A percentile compares a stretch with the other conserved stretches of the same genome.
Conservation (phyloP, 2,113 vertebrate genomes). For the Crotalus horridus region DNA sequence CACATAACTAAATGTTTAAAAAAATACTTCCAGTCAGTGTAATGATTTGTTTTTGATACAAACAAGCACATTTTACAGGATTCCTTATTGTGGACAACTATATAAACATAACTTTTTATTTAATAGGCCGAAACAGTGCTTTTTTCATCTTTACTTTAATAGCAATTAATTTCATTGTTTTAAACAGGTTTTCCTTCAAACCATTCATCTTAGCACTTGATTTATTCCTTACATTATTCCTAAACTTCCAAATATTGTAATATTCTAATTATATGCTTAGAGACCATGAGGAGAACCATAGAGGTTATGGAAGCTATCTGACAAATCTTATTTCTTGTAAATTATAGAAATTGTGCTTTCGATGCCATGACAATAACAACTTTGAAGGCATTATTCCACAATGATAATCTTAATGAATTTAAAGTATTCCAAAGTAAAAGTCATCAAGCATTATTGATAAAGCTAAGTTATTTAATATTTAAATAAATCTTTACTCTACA, state of each 20-base stretch:
- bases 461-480: not conserved
- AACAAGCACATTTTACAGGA: not conserved
- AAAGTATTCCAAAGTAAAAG: conserved; percentile 1
- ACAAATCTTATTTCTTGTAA: not conserved
- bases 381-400: conserved; percentile 5
- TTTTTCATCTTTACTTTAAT: not conserved
- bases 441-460: not conserved
- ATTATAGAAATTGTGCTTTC: not conserved
- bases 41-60: not conserved
- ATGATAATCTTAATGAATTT: not conserved
- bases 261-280: not conserved
- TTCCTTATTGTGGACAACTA: not conserved
- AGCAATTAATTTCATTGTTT: not conserved
- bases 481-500: conserved; percentile 52
- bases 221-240: not conserved
- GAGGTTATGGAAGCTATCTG: not conserved
- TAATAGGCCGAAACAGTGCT: not conserved
- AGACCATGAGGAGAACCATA: not conserved
- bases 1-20: not conserved
- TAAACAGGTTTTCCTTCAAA: not conserved
- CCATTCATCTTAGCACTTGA: not conserved
- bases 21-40: not conserved
- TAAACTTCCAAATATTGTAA: not conserved
- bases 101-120: not conserved
- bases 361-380: not conserved